These are phyloP conservation scores for Micromussa lordhowensis DNA, from an alignment of 92 coral and sea anemone genomes.

Conservation along the genomic window DNA sequence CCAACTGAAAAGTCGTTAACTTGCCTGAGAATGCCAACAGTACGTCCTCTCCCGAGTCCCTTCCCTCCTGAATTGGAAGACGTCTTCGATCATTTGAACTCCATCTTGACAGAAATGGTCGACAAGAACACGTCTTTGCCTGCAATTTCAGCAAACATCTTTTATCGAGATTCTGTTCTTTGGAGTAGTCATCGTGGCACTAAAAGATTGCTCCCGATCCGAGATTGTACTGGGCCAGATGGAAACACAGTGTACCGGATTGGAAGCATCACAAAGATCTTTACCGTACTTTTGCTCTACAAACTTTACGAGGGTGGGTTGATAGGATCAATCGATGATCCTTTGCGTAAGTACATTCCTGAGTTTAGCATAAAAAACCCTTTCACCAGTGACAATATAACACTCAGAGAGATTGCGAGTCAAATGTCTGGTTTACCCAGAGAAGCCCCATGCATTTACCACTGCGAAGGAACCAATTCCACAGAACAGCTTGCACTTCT, in stretches of 20 bases:
- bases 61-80: constrained; percentile 50
- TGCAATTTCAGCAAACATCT: constrained; percentile 75
- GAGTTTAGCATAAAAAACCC: constrained; percentile 81
- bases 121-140: constrained; percentile 56
- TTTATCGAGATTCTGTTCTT: constrained; percentile 54
- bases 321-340: constrained; percentile 77
- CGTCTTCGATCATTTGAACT: constrained; percentile 39
- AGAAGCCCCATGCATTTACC: constrained; percentile 72
- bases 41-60: constrained; percentile 51
- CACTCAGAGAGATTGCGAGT: constrained; percentile 84
- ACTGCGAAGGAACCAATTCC: constrained; percentile 48
- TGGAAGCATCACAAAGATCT: constrained; percentile 77
- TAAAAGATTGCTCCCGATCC: constrained; percentile 33
- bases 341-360: constrained; percentile 80
- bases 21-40: constrained; percentile 68
- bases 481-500: constrained; percentile 46
- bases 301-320: constrained; percentile 73
- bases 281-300: constrained; percentile 71
- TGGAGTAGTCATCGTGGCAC: constrained; percentile 79
- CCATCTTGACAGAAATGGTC: constrained; percentile 45
- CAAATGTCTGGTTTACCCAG: constrained; percentile 83
- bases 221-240: constrained; percentile 44
- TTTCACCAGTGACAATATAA: constrained; percentile 71
- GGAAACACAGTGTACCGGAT: constrained; percentile 71
- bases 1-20: background rate